A percentile compares a stretch with the other conserved stretches of the same genome.
phyloP scores from a whole-genome alignment of 1,140 invertebrate species.

The Pachypsylla venusta region DNA sequence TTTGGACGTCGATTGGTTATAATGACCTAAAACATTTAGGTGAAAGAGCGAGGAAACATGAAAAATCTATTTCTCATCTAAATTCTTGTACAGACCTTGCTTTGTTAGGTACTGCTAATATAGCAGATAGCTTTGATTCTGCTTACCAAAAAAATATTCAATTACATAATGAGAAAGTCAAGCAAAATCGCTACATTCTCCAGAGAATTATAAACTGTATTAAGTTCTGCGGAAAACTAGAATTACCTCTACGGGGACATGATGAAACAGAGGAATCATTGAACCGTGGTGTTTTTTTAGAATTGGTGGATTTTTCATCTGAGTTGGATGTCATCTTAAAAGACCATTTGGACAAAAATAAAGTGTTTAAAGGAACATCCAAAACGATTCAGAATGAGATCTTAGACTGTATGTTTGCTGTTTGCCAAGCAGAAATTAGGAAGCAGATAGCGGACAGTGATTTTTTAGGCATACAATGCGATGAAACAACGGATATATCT shows the following conservation, averaged over 20 bases:
- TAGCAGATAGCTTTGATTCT: no score
- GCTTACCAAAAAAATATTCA: no score
- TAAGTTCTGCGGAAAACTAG: constrained; percentile 26
- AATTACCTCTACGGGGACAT: constrained; percentile 23
- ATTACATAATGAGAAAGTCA: no score
- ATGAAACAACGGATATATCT: constrained; percentile 28
- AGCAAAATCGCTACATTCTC: no score
- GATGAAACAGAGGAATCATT: constrained; percentile 23
- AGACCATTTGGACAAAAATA: constrained; percentile 24
- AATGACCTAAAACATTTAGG: no score
- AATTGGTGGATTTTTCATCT: constrained; percentile 17
- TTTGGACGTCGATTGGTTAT: no score
- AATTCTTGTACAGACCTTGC: no score
- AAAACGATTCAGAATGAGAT: constrained; percentile 28
- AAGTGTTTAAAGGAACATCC: constrained; percentile 27
- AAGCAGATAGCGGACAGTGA: constrained; percentile 25
- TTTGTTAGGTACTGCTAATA: no score
- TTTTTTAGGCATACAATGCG: constrained; percentile 25
- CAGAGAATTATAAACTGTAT: constrained; percentile 28
- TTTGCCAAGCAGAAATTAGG: constrained; percentile 25
- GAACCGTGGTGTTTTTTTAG: constrained; percentile 19
- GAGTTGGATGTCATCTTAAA: constrained; percentile 24
- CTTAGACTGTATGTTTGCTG: constrained; percentile 24
- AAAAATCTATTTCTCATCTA: no score
- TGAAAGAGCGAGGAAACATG: no score